A percentile compares a stretch with the other conserved stretches of the same genome.
Conservation (phyloP, 2,113 vertebrate species). For the Triplophysa rosa region DNA sequence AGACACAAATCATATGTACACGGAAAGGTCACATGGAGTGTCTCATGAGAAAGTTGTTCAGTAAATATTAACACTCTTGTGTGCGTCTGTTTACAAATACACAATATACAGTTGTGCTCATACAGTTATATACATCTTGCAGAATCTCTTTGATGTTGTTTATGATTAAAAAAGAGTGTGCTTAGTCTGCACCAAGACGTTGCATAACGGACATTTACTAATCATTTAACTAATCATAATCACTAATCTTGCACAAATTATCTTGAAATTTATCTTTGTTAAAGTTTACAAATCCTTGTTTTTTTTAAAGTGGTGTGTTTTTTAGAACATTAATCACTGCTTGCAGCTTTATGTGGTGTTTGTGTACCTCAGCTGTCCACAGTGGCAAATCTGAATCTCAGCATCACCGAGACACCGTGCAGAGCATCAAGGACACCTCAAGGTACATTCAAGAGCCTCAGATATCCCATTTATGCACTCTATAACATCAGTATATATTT, state of each 20-base stretch:
- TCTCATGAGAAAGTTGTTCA: constrained; percentile 1
- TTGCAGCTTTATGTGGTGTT: neutral
- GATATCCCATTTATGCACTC: neutral
- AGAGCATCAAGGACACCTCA: too few species aligned
- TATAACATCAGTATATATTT: too few species aligned
- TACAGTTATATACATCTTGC: neutral
- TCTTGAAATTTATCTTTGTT: too few species aligned
- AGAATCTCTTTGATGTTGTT: neutral
- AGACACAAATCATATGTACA: constrained; percentile 13
- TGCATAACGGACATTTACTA: too few species aligned
- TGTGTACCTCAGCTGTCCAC: neutral
- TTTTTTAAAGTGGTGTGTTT: neutral
- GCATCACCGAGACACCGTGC: too few species aligned
- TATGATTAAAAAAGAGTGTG: too few species aligned
- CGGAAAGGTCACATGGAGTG: neutral
- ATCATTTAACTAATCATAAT: too few species aligned
- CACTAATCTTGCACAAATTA: too few species aligned
- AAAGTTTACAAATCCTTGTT: too few species aligned
- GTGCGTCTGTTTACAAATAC: neutral
- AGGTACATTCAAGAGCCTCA: neutral
- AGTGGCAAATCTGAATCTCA: neutral
- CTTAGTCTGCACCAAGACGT: too few species aligned
- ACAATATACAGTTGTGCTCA: constrained; percentile 4
- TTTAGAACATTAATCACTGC: neutral
- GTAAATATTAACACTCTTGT: constrained; percentile 24